These are phyloP conservation scores for Thereva nobilitata DNA, from an alignment of 2,888 invertebrate species.

Conservation along the genomic window DNA sequence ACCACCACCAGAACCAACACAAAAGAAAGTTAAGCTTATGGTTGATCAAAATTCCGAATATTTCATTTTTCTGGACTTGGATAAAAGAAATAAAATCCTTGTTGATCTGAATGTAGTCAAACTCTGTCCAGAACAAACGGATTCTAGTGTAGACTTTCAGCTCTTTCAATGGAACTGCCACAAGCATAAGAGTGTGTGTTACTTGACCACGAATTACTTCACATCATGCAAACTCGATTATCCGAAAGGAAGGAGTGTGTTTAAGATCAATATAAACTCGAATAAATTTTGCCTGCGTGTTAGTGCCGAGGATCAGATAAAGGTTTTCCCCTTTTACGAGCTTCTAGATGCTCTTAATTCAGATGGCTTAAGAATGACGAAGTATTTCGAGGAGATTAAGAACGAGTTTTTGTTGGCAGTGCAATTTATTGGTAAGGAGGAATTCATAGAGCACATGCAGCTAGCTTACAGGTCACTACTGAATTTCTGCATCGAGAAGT, in stretches of 20 bases:
- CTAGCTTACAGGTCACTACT: conserved; percentile 8
- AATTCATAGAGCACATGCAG: conserved; percentile 17
- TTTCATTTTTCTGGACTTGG: conserved; percentile 24
- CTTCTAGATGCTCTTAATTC: conserved; percentile 17
- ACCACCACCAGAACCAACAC: background rate
- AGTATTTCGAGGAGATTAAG: conserved; percentile 12
- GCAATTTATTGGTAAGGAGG: background rate
- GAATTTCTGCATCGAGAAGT: background rate
- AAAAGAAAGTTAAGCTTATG: background rate
- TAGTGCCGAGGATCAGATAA: conserved; percentile 3
- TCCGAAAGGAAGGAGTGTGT: conserved; percentile 14
- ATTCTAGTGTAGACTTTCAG: background rate
- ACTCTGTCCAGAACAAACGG: background rate
- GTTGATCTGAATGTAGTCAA: conserved; percentile 19
- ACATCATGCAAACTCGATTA: background rate
- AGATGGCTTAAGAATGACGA: conserved; percentile 16
- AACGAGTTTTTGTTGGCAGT: background rate
- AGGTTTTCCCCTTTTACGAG: conserved; percentile 7
- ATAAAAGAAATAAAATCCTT: conserved; percentile 1
- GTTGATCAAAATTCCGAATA: conserved; percentile 8
- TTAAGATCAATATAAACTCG: background rate
- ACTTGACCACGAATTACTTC: conserved; percentile 8
- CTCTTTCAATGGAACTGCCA: conserved; percentile 28
- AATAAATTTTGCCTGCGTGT: conserved; percentile 29
- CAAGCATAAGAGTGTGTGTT: background rate